Percentiles rank a stretch among this genome's conserved stretches.
Conservation (phyloP, 2,113 vertebrate species). For the Aplodontia rufa region DNA sequence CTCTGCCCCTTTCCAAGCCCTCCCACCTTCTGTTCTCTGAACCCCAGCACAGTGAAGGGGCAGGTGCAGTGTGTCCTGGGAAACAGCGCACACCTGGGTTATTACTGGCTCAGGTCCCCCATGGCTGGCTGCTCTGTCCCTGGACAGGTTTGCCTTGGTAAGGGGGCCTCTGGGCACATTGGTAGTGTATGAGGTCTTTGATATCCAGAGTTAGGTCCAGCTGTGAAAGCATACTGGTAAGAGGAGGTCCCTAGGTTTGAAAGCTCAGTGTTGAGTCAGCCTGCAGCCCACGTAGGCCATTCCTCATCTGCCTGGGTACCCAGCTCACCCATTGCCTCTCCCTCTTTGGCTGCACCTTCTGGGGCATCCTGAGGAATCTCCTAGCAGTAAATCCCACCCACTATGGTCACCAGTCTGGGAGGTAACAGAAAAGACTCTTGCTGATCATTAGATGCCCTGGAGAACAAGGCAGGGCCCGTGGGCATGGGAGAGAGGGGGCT, state of each 20-base stretch:
- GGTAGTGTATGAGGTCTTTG: background rate
- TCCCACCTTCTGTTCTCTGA: background rate
- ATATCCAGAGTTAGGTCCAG: background rate
- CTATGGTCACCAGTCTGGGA: background rate
- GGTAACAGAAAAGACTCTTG: background rate
- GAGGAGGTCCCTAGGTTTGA: background rate
- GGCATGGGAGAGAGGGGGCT: background rate
- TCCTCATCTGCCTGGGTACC: background rate
- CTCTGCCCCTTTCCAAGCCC: background rate
- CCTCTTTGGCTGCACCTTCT: background rate
- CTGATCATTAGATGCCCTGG: background rate
- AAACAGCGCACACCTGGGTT: background rate
- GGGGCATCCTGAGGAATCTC: background rate
- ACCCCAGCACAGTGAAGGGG: background rate
- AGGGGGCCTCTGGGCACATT: background rate
- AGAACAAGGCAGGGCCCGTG: background rate
- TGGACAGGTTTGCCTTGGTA: background rate
- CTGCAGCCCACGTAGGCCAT: background rate
- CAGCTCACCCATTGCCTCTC: background rate
- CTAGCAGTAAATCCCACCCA: background rate
- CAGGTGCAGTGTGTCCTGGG: slow-evolving; percentile 38
- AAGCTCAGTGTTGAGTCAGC: background rate
- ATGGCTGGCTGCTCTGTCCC: background rate
- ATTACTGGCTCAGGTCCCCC: background rate
- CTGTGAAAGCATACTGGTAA: background rate